Base-by-base conservation (phyloP, 2,888 invertebrate species). In the Heliconius ethilla region DNA sequence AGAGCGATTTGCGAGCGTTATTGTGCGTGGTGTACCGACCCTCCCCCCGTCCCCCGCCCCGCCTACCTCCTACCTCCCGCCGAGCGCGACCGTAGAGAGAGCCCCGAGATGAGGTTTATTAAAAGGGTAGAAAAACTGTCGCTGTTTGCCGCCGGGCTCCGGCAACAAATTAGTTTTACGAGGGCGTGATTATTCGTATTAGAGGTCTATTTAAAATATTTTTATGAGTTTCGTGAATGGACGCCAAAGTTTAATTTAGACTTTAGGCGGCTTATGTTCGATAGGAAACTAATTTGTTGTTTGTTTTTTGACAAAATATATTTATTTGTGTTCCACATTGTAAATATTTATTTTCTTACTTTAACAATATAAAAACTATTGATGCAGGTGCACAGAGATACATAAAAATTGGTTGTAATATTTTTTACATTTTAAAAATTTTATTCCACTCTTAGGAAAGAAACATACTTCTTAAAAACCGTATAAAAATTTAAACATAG, bases 1-100 rank as follows among this genome's bases (percentile, higher is more conserved):
- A 85, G 80, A 79, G 85, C 82, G 83, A 83, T 83, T 81, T 83
- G 84, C 81, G 82, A 78, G 80, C 80, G 69, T 78, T 75, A 78
- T 78, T 70, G 62, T 67, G 51, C 70, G 69, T 62, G 76, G 29
- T 45, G 51, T 33, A 6, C 73, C 37, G 37, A 33, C 11, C 6
- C 18, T 1, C 22, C n/a, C 51, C 55, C 15, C 29, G 6, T n/a
- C 25, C 70, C 40, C 65, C 51, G 15, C 11, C 7, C 9, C 27
- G 27, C 2, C 27, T 13, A 29, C 2, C 51, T 18, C 62, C 27
- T 27, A 2, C 45, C 45, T 3, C 62, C 63, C 27, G 40, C 62
- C 5, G 27, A 22, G 62, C 27, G 75, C 75, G 51, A 40, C 63
- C n/a, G 74, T 51, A n/a, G 69, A 74, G 33, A 37, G 55, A 78